phyloP scores from a whole-genome alignment of 2,113 vertebrate genomes.

The Dicerorhinus sumatrensis region DNA sequence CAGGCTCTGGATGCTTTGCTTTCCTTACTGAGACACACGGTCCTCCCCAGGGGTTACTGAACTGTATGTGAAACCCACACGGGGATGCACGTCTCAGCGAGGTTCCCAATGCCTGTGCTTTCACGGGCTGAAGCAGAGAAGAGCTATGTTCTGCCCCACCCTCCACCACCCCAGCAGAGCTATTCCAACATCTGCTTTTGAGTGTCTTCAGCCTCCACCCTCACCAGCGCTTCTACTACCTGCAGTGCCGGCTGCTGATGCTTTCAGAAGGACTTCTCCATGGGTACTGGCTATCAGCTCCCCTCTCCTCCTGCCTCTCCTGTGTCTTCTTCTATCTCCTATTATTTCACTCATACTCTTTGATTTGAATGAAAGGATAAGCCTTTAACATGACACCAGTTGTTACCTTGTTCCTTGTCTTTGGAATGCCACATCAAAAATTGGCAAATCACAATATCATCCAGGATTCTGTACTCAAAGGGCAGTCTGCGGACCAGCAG shows the following conservation, averaged over 20 bases:
- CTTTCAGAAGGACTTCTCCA: neutral
- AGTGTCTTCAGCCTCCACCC: neutral
- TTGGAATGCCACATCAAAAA: neutral
- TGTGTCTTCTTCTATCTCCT: neutral
- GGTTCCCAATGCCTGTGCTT: neutral
- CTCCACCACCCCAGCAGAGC: neutral
- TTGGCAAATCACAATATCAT: neutral
- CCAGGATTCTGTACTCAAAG: neutral
- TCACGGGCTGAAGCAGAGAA: neutral
- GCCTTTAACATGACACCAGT: neutral
- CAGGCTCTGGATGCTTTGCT: neutral
- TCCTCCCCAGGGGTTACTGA: neutral
- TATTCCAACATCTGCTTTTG: neutral
- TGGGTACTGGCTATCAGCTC: neutral
- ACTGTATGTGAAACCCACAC: neutral
- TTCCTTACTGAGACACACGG: neutral
- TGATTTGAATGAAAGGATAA: neutral
- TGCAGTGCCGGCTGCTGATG: neutral
- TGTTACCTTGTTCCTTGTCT: neutral
- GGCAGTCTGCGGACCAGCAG: neutral
- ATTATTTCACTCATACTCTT: neutral
- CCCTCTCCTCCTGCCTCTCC: neutral
- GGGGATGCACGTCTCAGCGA: neutral
- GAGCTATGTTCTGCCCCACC: neutral
- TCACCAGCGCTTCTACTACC: neutral